A percentile compares a stretch with the other conserved stretches of the same genome.
phyloP scores from a whole-genome alignment of 2,113 vertebrate genomes.

The Pelmatolapia mariae region DNA sequence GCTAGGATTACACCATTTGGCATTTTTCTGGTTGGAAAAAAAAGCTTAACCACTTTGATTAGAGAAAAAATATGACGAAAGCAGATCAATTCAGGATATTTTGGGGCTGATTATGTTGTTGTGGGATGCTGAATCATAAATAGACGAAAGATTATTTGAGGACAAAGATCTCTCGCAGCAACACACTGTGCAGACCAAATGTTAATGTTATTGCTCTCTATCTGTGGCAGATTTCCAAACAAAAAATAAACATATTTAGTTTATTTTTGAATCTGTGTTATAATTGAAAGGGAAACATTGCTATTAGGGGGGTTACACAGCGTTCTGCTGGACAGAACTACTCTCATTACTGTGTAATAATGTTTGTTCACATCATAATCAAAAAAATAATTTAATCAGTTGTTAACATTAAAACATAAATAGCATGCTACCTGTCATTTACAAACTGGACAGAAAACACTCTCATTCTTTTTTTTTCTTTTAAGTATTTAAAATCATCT shows the following conservation, averaged over 20 bases:
- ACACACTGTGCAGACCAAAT: background rate
- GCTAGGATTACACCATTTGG: conserved; percentile 61
- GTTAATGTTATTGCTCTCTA: background rate
- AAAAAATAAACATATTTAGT: background rate
- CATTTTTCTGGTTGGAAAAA: conserved; percentile 40
- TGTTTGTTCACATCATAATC: background rate
- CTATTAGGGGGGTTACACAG: background rate
- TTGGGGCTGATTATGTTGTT: background rate
- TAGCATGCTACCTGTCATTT: background rate
- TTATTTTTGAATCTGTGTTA: background rate
- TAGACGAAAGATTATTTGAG: background rate
- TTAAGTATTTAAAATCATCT: background rate
- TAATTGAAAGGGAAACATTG: background rate
- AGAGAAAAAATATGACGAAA: conserved; percentile 5
- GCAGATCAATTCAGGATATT: conserved; percentile 19
- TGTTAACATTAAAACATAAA: background rate
- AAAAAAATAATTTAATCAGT: background rate
- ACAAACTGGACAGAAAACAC: background rate
- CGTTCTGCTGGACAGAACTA: background rate
- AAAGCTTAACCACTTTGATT: conserved; percentile 57
- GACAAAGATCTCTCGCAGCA: background rate
- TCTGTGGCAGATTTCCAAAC: background rate
- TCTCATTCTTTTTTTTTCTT: background rate
- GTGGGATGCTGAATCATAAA: conserved; percentile 1
- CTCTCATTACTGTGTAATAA: background rate